Conservation (phyloP, 2,797 vertebrate species). For the Enteromius viviparus region DNA sequence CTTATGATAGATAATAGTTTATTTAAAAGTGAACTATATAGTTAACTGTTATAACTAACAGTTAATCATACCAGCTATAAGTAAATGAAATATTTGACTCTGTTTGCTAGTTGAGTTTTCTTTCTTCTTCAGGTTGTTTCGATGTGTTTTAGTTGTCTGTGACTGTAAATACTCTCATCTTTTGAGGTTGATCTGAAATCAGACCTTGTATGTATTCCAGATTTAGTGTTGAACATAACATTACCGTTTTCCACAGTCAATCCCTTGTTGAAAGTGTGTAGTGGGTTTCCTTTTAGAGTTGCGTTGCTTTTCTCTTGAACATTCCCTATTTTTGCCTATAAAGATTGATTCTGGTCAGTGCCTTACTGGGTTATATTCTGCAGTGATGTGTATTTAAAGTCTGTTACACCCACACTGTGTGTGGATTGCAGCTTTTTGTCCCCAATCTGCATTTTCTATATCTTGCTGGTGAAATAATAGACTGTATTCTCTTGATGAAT, state of each 20-base stretch:
- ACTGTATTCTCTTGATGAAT: background rate
- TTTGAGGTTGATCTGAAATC: background rate
- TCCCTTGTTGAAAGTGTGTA: background rate
- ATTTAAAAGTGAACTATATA: conserved; percentile 1
- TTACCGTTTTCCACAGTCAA: background rate
- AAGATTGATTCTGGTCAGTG: conserved; percentile 28
- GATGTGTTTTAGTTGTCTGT: background rate
- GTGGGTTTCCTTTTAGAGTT: background rate
- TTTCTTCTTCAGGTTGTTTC: background rate
- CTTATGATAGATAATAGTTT: background rate
- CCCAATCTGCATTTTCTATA: conserved; percentile 6
- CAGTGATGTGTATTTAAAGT: background rate
- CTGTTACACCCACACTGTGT: conserved; percentile 38
- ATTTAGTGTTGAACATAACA: background rate
- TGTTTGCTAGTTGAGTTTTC: background rate
- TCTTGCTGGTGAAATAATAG: conserved; percentile 14
- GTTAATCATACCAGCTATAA: background rate
- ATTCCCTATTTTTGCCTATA: conserved; percentile 12
- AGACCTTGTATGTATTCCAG: conserved; percentile 2
- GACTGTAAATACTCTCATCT: background rate
- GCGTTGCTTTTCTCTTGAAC: conserved; percentile 27
- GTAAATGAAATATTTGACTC: background rate
- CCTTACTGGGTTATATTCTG: conserved; percentile 27
- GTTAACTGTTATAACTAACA: background rate
- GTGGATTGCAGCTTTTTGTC: background rate